Base-by-base conservation (phyloP, 2,797 vertebrate genomes). In the Squalus acanthias region DNA sequence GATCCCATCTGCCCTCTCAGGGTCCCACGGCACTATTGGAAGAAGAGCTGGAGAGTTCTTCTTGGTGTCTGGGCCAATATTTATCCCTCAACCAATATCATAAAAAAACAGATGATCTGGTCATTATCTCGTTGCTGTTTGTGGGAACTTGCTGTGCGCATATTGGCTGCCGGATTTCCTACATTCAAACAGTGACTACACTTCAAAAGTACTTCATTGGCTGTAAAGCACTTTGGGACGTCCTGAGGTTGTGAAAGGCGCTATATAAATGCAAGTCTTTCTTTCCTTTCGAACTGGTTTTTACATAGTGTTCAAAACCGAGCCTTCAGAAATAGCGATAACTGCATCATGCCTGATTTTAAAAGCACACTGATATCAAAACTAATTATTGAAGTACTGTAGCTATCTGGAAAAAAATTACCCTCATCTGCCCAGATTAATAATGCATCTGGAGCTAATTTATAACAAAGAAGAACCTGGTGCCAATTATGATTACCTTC, bases 401-500 rank as follows among this genome's bases (percentile, higher is more conserved):
- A 39, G 91, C 65, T 69, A 93, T 69, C 91, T 93, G 91, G 17
- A 39, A 69, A 69, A 92, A 69, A 67, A 67, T 67, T 46, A 69
- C 17, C n/a, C 63, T 69, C n/a, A 93, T 69, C n/a, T 93, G 91
- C n/a, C 63, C 17, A 93, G 91, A 69, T 67, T 93, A 69, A 93
- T 69, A 93, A 93, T 46, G 39, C 91, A 93, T 93, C 17, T 63
- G n/a, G 17, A 93, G n/a, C n/a, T 93, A 93, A 93, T 93, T 93
- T 69, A 69, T 69, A 93, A 93, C n/a, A 93, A 93, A 93, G 91
- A 39, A 69, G 91, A 33, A 93, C 63, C 60, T 93, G 17, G n/a
- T 46, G 65, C 91, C 91, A 93, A 46, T 69, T 93, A 93, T 93
- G 91, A 93, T 93, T 93, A 69, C n/a, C 63, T 93, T 93, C 65